Evolutionary conservation across 2,797 vertebrate genomes (phyloP), one percentile per base, ranked within the genome.

Genomic region (Darevskia nairensis): DNA sequence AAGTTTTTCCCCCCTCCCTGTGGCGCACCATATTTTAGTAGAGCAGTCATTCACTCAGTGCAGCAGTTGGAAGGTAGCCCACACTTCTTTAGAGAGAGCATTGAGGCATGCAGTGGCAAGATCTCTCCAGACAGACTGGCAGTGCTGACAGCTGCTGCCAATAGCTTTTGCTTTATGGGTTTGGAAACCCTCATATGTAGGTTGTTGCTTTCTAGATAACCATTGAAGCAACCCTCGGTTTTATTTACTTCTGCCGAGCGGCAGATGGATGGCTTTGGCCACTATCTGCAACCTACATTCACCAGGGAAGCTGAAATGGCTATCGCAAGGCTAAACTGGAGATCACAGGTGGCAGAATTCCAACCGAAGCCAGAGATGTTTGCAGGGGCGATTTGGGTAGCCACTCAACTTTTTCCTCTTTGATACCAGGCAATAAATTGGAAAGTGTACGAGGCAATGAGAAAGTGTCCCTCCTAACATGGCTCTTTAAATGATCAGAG

Each of bases 21-120:
- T 75, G 1, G 15, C 71, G 80, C 23, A 93, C 29, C 41, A 78
- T 89, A 90, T 91, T 94, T 91, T 90, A 92, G 0, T 0, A 91
- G 86, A 92, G 74, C 88, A 32, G 78, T 84, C 87, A 72, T 87
- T 90, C 85, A 91, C 80, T 3, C 66, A 32, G 35, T 74, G 0
- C 2, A 19, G 2, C 27, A 76, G 1, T 85, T 94, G 91, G 86
- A 84, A 8, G 75, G 79, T 35, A 89, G 82, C 82, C 87, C 82
- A 86, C 86, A 71, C 84, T 89, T 88, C 86, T 86, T 89, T 80
- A 77, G 39, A n/a, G 32, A 90, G 79, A 86, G 39, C 29, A 50
- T 0, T 68, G 89, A 88, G n/a, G 64, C 0, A 0, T 76, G 39
- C 0, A 0, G 69, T 87, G 25, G 9, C 8, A 76, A 81, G 10